phyloP scores from a whole-genome alignment of 2,797 vertebrate species.

The Enteromius mattozi region DNA sequence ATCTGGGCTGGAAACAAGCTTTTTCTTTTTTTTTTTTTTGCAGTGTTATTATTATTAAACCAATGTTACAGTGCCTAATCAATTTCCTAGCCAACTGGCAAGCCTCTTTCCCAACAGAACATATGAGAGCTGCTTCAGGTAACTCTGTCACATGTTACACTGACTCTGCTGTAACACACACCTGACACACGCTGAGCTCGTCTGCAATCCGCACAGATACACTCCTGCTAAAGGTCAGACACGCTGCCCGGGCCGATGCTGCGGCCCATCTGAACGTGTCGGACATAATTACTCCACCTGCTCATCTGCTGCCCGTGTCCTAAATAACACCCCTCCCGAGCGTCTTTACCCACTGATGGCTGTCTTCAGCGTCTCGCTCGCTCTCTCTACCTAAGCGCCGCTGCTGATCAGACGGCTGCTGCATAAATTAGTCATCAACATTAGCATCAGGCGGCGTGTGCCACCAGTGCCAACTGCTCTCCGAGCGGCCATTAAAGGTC shows the following conservation, averaged over 20 bases:
- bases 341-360: slow-evolving; percentile 71
- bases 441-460: slow-evolving; percentile 92
- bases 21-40: too few species aligned
- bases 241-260: slow-evolving; percentile 79
- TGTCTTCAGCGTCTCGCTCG: slow-evolving; percentile 34
- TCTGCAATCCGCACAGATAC: slow-evolving; percentile 69
- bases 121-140: not conserved
- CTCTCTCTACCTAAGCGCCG: slow-evolving; percentile 63
- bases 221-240: slow-evolving; percentile 74
- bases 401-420: slow-evolving; percentile 77
- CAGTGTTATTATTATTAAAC: not conserved
- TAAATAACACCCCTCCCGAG: slow-evolving; percentile 69
- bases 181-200: slow-evolving; percentile 66
- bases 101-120: not conserved
- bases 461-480: slow-evolving; percentile 97
- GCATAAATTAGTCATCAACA: slow-evolving; percentile 98
- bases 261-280: slow-evolving; percentile 78
- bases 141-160: not conserved
- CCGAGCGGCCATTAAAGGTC: slow-evolving; percentile 99
- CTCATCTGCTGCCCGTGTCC: slow-evolving; percentile 50
- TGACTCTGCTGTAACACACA: not conserved
- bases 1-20: too few species aligned
- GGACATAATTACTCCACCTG: slow-evolving; percentile 80
- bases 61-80: not conserved
- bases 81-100: not conserved